A percentile compares a stretch with the other conserved stretches of the same genome.
Conservation (phyloP, 2,888 invertebrate species). For the Auanema freiburgensis region DNA sequence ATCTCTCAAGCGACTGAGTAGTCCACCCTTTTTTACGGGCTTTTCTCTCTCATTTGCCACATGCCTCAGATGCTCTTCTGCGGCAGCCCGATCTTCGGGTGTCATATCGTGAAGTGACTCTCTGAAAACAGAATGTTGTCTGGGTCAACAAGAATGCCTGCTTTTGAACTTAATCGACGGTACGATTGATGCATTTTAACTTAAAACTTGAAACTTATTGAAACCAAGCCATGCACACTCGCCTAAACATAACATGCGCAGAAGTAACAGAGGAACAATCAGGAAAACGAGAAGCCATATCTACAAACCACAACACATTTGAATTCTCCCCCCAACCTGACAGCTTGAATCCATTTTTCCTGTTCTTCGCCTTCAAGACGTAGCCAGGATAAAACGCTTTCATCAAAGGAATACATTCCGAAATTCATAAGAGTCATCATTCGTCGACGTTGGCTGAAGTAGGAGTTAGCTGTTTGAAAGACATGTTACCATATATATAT, state of each 20-base stretch:
- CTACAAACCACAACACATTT: constrained; percentile 31
- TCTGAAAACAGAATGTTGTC: constrained; percentile 25
- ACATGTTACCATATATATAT: not conserved
- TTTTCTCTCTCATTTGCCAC: constrained; percentile 38
- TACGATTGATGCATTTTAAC: not conserved
- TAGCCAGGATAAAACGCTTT: constrained; percentile 58
- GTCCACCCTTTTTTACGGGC: constrained; percentile 53
- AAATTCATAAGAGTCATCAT: constrained; percentile 60
- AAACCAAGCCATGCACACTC: not conserved
- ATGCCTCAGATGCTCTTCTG: constrained; percentile 56
- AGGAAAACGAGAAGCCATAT: not conserved
- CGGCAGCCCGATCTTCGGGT: constrained; percentile 53
- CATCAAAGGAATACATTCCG: constrained; percentile 61
- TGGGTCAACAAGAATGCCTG: not conserved
- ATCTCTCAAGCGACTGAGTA: constrained; percentile 61
- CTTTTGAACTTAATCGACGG: not conserved
- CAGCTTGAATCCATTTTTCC: constrained; percentile 43
- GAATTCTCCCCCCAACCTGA: constrained; percentile 34
- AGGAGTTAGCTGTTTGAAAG: not conserved
- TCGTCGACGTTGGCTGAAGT: constrained; percentile 61
- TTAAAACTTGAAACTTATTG: not conserved
- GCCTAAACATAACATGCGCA: constrained; percentile 9
- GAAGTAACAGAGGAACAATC: constrained; percentile 9
- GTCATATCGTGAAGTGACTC: constrained; percentile 53
- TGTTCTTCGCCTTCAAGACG: constrained; percentile 51